Percentiles rank a stretch among this genome's conserved stretches.
Evolutionary conservation across 1,140 invertebrate genomes (phyloP).

Genomic region (Delia radicum): DNA sequence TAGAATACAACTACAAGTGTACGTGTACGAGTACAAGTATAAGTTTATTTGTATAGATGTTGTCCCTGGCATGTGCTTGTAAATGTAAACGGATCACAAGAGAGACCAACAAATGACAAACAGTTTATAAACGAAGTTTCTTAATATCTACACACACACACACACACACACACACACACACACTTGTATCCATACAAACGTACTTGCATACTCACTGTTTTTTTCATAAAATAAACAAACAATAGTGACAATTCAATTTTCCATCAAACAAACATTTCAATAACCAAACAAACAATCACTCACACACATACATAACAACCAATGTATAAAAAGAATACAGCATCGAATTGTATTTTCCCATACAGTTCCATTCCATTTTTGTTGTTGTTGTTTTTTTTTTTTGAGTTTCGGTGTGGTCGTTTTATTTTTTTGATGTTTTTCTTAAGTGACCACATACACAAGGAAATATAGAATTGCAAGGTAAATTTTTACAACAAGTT

Average conservation of each 20-base stretch:
- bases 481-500: not conserved
- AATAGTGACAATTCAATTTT: constrained; percentile 9
- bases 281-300: not conserved
- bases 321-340: not conserved
- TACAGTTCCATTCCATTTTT: not conserved
- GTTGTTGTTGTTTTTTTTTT: not conserved
- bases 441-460: not conserved
- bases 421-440: not conserved
- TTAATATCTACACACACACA: not conserved
- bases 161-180: not conserved
- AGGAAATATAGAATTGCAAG: not conserved
- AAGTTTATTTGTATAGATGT: not conserved
- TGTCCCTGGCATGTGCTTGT: not conserved
- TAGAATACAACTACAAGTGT: too few species aligned
- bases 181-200: not conserved
- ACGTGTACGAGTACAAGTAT: not conserved
- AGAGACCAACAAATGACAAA: not conserved
- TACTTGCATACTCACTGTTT: not conserved
- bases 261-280: constrained; percentile 9
- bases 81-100: constrained; percentile 3
- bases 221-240: not conserved
- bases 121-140: not conserved
- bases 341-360: not conserved
- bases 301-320: not conserved
- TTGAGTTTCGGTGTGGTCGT: not conserved